phyloP scores from a whole-genome alignment of 2,113 vertebrate species.

The Cygnus atratus region DNA sequence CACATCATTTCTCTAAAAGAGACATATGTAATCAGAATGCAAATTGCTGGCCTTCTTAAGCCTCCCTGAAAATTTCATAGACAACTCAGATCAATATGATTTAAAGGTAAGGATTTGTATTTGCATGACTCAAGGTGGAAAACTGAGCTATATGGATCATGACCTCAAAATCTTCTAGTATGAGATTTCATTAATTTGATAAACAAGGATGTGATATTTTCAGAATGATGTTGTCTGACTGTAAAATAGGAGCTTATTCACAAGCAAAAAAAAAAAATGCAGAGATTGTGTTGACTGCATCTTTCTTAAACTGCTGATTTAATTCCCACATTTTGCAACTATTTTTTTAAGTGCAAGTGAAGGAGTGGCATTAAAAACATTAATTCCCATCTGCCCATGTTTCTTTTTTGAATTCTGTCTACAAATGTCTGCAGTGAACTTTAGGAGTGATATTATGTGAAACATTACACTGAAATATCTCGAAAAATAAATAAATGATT shows the following conservation, averaged over 20 bases:
- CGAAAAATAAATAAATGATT: not conserved
- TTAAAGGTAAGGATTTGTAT: not conserved
- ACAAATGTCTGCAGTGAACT: not conserved
- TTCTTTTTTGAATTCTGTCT: not conserved
- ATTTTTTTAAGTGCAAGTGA: not conserved
- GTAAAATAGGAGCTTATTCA: not conserved
- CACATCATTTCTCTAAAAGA: not conserved
- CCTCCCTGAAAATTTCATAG: not conserved
- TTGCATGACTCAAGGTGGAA: not conserved
- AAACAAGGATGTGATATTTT: constrained; percentile 10
- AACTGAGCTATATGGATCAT: not conserved
- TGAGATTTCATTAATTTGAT: constrained; percentile 15
- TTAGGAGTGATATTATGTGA: not conserved
- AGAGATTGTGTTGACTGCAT: not conserved
- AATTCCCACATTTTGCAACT: not conserved
- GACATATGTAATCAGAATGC: not conserved
- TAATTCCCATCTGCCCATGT: not conserved
- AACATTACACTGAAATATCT: not conserved
- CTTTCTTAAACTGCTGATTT: not conserved
- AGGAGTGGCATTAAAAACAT: not conserved
- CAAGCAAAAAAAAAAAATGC: not conserved
- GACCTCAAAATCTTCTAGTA: not conserved
- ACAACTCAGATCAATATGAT: not conserved
- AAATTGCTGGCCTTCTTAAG: not conserved
- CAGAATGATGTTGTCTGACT: not conserved